Percentiles rank a stretch among this genome's conserved stretches.
Evolutionary conservation across 2,797 vertebrate species (phyloP).

Genomic region (Enoplosus armatus): DNA sequence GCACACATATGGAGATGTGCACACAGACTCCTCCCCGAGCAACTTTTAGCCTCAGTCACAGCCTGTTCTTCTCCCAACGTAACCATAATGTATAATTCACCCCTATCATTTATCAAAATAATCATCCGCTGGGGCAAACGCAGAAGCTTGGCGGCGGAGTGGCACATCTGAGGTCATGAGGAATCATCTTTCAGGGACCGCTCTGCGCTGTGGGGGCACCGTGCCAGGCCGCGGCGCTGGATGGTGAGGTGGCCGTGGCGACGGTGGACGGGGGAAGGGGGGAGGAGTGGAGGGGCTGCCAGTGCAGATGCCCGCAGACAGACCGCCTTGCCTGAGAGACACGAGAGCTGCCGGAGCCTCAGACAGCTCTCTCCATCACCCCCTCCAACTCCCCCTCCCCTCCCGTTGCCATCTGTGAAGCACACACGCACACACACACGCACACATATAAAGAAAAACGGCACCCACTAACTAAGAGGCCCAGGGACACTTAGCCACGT

Average conservation of each 20-base stretch:
- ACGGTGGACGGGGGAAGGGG: conserved; percentile 41
- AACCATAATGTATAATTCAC: conserved; percentile 49
- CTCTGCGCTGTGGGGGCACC: neutral
- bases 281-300: conserved; percentile 39
- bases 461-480: conserved; percentile 72
- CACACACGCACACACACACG: conserved; percentile 33
- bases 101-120: conserved; percentile 63
- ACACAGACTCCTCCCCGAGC: neutral
- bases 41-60: conserved; percentile 38
- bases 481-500: conserved; percentile 77
- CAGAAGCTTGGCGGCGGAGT: conserved; percentile 38
- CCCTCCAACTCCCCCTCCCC: conserved; percentile 76
- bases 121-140: conserved; percentile 35
- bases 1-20: conserved; percentile 13
- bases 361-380: conserved; percentile 86
- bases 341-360: conserved; percentile 83
- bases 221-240: conserved; percentile 62
- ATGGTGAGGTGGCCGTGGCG: conserved; percentile 61
- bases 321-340: conserved; percentile 83
- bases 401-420: conserved; percentile 83
- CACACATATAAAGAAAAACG: conserved; percentile 40
- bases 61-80: conserved; percentile 18
- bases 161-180: conserved; percentile 71
- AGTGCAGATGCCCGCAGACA: conserved; percentile 85
- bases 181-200: conserved; percentile 50